Evolutionary conservation across 2,113 vertebrate species (phyloP).

Genomic region (Piaya cayana): DNA sequence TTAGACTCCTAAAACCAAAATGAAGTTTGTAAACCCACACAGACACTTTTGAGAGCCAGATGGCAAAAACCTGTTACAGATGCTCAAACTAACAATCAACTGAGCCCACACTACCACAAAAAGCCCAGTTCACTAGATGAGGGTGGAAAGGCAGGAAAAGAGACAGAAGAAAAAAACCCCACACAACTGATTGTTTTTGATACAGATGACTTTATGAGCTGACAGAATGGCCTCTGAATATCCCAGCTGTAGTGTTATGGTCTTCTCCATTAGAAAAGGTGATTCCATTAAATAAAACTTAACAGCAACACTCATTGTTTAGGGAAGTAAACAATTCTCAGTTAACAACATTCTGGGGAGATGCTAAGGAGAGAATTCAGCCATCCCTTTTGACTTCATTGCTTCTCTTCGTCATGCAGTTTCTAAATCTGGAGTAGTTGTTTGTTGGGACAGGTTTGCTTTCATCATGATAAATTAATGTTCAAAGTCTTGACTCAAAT

Average conservation of each 20-base stretch:
- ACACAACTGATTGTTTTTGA: not conserved
- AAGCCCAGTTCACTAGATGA: not conserved
- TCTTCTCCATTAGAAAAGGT: not conserved
- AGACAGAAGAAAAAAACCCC: not conserved
- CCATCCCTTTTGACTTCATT: not conserved
- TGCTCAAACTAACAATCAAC: not conserved
- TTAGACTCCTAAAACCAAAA: not conserved
- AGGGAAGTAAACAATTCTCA: not conserved
- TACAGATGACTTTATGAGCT: not conserved
- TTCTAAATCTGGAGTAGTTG: not conserved
- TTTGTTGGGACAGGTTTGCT: not conserved
- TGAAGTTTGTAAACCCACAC: not conserved
- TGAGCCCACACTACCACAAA: not conserved
- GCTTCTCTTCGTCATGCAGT: accelerated
- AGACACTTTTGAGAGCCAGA: not conserved
- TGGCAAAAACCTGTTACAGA: not conserved
- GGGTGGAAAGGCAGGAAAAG: not conserved
- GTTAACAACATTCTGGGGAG: not conserved
- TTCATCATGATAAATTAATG: not conserved
- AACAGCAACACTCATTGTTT: not conserved
- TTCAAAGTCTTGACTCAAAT: not conserved
- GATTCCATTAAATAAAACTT: not conserved
- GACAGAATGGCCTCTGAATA: not conserved
- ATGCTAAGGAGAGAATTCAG: not conserved
- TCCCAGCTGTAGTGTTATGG: not conserved